Percentiles rank a stretch among this genome's conserved stretches.
Evolutionary conservation across 2,113 vertebrate species (phyloP).

Genomic region (Semnopithecus entellus): DNA sequence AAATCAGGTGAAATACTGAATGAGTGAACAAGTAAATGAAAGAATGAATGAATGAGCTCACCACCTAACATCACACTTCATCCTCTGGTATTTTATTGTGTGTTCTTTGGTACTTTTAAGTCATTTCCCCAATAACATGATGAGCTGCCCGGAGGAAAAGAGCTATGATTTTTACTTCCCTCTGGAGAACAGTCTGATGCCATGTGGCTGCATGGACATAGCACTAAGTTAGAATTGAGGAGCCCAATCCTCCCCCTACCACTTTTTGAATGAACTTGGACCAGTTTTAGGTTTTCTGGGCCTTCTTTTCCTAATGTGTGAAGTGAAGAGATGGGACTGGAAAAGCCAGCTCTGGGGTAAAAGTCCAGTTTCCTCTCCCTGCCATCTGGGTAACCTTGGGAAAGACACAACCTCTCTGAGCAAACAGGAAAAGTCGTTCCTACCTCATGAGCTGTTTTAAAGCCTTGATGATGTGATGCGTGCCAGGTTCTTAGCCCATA

Average conservation of each 20-base stretch:
- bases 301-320: neutral
- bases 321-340: neutral
- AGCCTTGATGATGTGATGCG: neutral
- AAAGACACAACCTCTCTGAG: neutral
- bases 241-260: neutral
- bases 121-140: neutral
- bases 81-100: neutral
- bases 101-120: neutral
- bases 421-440: neutral
- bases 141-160: neutral
- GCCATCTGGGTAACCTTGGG: neutral
- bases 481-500: neutral
- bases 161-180: neutral
- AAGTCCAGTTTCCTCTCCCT: neutral
- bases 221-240: neutral
- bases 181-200: neutral
- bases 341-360: neutral
- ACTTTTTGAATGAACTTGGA: neutral
- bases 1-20: neutral
- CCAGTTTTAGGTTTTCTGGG: neutral
- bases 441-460: neutral
- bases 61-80: neutral
- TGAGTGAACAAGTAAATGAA: neutral
- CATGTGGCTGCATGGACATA: accelerated
- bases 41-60: neutral